Evolutionary conservation across 2,113 vertebrate genomes (phyloP), one percentile per base, ranked within the genome.

Genomic region (Hyla sarda): DNA sequence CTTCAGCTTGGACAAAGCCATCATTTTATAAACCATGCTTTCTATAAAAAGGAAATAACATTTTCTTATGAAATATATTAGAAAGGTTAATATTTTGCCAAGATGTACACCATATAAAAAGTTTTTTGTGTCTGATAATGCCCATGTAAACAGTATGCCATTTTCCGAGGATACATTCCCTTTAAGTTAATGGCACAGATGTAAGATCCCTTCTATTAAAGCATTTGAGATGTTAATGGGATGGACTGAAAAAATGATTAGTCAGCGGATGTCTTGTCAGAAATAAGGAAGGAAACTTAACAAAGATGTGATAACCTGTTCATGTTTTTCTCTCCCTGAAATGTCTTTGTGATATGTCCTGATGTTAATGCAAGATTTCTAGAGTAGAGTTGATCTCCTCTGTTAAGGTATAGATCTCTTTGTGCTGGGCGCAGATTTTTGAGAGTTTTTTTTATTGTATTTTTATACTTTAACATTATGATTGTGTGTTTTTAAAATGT

Each of bases 401-500:
- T 28, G 72, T 11, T 7, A 30, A 25, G 74, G 48, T 52, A 16
- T 17, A 52, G 28, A 30, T 76, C 4, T 7, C 58, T 83, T 71
- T 83, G 82, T 84, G 82, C 82, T 75, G 82, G 82, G 17, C 71
- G 60, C 72, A 62, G 82, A 84, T 13, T 14, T 17, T 30, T 3
- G n/a, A 75, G 30, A 45, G 12, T 11, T 34, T 84, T 83, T 84
- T 75, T 25, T 11, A 37, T 25, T 47, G 81, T 84, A 74, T 84
- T 84, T 84, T 84, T 75, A 41, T 84, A 84, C 41, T 48, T 45
- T 84, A 84, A 84, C 52, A 60, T 84, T 74, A 45, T 74, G 21
- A 28, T 12, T 75, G n/a, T 84, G n/a, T 62, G n/a, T n/a, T 74
- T 48, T 60, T 82, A 62, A 48, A 5, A 62, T 56, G 82, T 58